Evolutionary conservation across 2,113 vertebrate species (phyloP), one percentile per base, ranked within the genome.

Genomic region (Daphoenositta chrysoptera): DNA sequence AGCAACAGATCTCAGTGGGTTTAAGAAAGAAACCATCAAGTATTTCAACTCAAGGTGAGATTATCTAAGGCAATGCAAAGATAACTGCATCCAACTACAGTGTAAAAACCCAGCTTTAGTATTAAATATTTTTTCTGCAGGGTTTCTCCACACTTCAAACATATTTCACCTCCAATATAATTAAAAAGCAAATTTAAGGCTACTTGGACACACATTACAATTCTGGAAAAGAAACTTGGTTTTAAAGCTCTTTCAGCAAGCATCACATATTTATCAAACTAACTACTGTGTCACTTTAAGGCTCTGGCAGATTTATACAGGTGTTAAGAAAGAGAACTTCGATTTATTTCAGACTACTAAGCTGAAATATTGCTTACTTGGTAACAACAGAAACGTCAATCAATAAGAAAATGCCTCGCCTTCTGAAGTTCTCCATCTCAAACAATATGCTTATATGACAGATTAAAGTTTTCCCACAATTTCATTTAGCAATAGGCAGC

Each of bases 331-430:
- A 69, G 77, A 66, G 72, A 88, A 91, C 40, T 87, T 89, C 5
- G n/a, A 92, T 95, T 94, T 96, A 94, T 82, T 87, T 93, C 65
- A 75, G 91, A 83, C 63, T 93, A 61, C 95, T 53, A 84, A 47
- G 23, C 40, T 93, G n/a, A 93, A 98, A 92, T 96, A 95, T 42
- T 96, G 90, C 93, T 96, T 90, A 91, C 58, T 39, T n/a, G 66
- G 40, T 92, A 86, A 71, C 85, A 97, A 81, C 24, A 94, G 83
- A 89, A 97, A 95, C 1, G 23, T 60, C 87, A 94, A 84, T 96
- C 90, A 89, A 91, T 50, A 90, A 58, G 45, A 93, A 92, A 63
- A 23, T 0, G 3, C 10, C 69, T 68, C 64, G 5, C 45, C 44
- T 85, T 96, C 71, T 84, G 53, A 85, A 87, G 61, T 90, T 78